Conservation (phyloP, 2,797 vertebrate species). For the Eurystomus glaucurus region DNA sequence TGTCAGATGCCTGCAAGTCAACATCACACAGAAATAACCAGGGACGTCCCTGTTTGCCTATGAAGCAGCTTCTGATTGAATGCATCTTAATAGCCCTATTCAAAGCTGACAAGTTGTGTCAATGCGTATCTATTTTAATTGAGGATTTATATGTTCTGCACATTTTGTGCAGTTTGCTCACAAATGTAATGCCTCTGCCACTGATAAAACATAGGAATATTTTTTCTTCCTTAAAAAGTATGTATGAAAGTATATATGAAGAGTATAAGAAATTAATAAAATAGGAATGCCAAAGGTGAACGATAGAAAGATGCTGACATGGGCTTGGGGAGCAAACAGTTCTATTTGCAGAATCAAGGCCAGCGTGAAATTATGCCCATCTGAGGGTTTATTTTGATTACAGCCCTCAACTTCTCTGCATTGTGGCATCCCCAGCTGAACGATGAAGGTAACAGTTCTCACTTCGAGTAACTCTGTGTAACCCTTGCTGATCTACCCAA, state of each 20-base stretch:
- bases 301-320: neutral
- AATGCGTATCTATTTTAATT: neutral
- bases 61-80: neutral
- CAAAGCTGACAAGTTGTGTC: neutral
- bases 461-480: rapidly evolving
- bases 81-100: neutral
- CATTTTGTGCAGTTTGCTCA: neutral
- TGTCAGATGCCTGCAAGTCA: neutral
- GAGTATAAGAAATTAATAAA: neutral
- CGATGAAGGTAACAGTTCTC: rapidly evolving
- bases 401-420: neutral
- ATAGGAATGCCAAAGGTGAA: neutral
- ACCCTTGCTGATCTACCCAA: neutral
- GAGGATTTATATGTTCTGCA: neutral
- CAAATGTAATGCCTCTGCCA: neutral
- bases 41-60: neutral
- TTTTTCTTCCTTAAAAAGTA: neutral
- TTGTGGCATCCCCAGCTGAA: neutral
- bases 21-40: neutral
- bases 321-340: neutral
- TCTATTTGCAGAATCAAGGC: neutral
- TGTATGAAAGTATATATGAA: neutral
- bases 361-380: neutral
- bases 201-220: neutral
- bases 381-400: neutral